Conservation (phyloP, 2,113 vertebrate species). For the Rhea americana region DNA sequence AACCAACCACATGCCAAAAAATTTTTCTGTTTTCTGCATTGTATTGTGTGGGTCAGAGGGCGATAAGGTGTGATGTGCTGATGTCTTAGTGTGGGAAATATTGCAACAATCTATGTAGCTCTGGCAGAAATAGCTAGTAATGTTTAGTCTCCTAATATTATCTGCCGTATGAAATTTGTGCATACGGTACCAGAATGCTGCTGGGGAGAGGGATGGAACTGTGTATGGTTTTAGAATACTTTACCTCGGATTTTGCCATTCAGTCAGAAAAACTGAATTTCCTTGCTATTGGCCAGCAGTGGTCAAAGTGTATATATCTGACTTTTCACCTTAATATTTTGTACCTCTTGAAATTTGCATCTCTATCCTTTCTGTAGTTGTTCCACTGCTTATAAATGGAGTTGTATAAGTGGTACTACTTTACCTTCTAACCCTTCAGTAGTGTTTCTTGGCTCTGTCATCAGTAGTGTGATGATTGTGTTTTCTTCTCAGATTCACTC, state of each 20-base stretch:
- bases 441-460: neutral
- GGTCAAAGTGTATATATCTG: neutral
- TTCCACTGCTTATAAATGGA: neutral
- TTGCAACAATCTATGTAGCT: neutral
- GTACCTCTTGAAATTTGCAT: neutral
- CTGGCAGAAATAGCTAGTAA: neutral
- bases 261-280: neutral
- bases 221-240: neutral
- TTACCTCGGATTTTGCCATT: neutral
- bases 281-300: neutral
- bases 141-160: neutral
- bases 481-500: neutral
- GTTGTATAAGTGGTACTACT: neutral
- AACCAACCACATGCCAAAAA: neutral
- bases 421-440: neutral
- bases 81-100: neutral
- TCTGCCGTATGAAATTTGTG: conserved; percentile 22
- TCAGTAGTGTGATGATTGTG: neutral
- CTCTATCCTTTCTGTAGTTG: neutral
- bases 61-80: neutral
- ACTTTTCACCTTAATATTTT: neutral
- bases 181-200: neutral
- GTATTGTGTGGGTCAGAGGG: neutral
- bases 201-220: neutral
- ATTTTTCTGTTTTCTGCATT: neutral